These are phyloP conservation scores for Gymnorhina tibicen DNA, from an alignment of 2,113 vertebrate genomes.

Conservation along the genomic window DNA sequence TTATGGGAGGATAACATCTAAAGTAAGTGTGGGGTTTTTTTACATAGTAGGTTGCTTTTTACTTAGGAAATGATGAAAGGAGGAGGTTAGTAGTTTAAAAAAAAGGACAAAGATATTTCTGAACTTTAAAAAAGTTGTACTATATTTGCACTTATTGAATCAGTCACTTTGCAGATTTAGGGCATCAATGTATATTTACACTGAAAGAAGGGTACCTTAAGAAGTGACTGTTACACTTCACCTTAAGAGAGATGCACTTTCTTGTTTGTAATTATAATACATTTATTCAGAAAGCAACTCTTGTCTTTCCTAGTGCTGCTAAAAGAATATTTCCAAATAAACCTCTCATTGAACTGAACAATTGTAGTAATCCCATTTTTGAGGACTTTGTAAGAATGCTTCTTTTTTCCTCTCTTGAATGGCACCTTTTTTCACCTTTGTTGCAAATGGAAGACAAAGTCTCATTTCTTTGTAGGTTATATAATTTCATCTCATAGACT, in stretches of 20 bases:
- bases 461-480: not conserved
- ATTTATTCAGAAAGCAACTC: not conserved
- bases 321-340: not conserved
- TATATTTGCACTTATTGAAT: not conserved
- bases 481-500: not conserved
- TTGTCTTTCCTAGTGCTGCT: not conserved
- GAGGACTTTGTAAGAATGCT: not conserved
- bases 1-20: conserved; percentile 12
- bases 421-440: not conserved
- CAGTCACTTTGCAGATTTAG: not conserved
- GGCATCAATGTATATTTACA: not conserved
- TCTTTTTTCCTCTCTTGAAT: not conserved
- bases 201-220: not conserved
- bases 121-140: not conserved
- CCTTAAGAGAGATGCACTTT: not conserved
- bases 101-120: not conserved
- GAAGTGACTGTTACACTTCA: not conserved
- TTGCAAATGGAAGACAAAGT: not conserved
- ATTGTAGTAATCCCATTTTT: not conserved
- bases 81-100: not conserved
- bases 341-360: not conserved
- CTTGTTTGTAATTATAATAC: not conserved
- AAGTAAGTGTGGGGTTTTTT: not conserved
- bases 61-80: conserved; percentile 22
- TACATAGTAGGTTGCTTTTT: not conserved